Percentiles rank a stretch among this genome's conserved stretches.
Evolutionary conservation across 2,797 vertebrate species (phyloP).

Genomic region (Bufotes viridis): DNA sequence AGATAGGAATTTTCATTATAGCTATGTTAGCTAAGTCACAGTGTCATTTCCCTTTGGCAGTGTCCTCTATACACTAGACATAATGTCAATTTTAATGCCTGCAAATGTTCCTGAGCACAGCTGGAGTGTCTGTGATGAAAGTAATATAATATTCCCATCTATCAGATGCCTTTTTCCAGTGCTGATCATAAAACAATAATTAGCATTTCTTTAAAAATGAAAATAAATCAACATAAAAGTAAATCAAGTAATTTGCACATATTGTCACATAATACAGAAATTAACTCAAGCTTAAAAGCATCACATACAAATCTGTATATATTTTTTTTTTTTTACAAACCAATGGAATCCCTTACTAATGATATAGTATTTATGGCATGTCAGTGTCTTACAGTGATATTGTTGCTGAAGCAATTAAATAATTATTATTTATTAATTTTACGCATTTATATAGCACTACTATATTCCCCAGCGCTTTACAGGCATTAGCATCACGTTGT

Average conservation of each 20-base stretch:
- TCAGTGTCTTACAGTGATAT: too few relatives aligned
- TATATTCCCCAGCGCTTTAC: too few relatives aligned
- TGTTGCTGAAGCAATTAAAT: too few relatives aligned
- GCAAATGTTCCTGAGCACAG: conserved; percentile 20
- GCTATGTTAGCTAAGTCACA: neutral
- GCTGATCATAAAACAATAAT: conserved; percentile 21
- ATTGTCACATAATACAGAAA: neutral
- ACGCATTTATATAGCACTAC: too few relatives aligned
- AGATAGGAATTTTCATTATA: neutral
- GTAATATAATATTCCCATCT: conserved; percentile 15
- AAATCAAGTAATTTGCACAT: neutral
- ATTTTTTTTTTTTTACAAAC: too few relatives aligned
- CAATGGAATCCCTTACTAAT: too few relatives aligned
- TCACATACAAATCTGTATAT: too few relatives aligned
- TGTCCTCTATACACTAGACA: conserved; percentile 2
- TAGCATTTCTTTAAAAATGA: conserved; percentile 10
- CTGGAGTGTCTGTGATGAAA: conserved; percentile 17
- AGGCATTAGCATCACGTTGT: too few relatives aligned
- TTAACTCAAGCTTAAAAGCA: too few relatives aligned
- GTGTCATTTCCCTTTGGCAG: neutral
- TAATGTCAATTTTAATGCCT: conserved; percentile 15
- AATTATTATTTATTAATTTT: too few relatives aligned
- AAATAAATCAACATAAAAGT: neutral
- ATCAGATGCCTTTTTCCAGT: conserved; percentile 6
- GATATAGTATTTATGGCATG: too few relatives aligned